A percentile compares a stretch with the other conserved stretches of the same genome.
Evolutionary conservation across 2,113 vertebrate genomes (phyloP).

Genomic region (Mastomys natalensis): DNA sequence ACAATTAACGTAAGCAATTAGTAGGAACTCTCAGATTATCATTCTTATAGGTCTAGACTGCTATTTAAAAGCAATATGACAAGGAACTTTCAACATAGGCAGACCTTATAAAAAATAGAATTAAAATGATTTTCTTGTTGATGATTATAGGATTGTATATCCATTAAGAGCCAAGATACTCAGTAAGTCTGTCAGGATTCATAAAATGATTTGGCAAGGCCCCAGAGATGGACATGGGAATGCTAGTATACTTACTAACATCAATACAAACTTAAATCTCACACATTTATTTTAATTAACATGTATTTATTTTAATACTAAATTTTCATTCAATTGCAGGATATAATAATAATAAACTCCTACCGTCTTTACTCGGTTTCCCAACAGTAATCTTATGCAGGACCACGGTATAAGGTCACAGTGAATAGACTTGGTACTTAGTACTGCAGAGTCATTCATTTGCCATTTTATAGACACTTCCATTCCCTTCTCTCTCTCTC

Average conservation of each 20-base stretch:
- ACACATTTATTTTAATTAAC: neutral
- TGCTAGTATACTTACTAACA: neutral
- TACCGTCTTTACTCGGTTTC: neutral
- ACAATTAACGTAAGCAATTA: neutral
- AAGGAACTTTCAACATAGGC: neutral
- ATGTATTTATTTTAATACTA: neutral
- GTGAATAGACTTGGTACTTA: neutral
- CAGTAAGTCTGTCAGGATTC: neutral
- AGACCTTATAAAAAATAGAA: neutral
- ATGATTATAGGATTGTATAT: neutral
- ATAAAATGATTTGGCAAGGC: neutral
- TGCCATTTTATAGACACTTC: neutral
- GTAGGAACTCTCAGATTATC: neutral
- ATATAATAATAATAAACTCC: neutral
- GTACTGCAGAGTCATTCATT: neutral
- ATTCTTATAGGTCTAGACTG: neutral
- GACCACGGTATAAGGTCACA: neutral
- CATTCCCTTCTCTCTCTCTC: neutral
- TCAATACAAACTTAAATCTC: neutral
- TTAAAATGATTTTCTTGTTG: constrained; percentile 3
- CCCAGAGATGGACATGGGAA: neutral
- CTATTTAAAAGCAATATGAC: neutral
- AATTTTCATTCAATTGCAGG: neutral
- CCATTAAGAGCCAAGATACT: neutral
- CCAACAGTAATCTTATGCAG: neutral